Percentiles rank a stretch among this genome's conserved stretches.
Evolutionary conservation across 2,888 invertebrate species (phyloP).

Genomic region (Esperia sulphurella): DNA sequence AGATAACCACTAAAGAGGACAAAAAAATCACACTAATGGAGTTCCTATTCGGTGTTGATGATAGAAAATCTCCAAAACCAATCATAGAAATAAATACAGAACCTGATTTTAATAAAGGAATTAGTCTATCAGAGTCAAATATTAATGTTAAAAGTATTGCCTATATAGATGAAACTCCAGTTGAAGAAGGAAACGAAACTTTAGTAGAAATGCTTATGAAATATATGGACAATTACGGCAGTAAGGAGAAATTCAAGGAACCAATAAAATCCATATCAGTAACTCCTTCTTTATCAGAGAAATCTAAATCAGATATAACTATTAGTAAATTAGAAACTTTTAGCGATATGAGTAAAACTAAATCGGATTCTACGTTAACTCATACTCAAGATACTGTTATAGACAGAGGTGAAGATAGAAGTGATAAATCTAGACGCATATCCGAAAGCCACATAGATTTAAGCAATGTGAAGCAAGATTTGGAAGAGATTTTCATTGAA

Average conservation of each 20-base stretch:
- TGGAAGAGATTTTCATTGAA: slow-evolving; percentile 60
- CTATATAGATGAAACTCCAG: slow-evolving; percentile 71
- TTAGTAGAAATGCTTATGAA: slow-evolving; percentile 69
- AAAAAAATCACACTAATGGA: slow-evolving; percentile 74
- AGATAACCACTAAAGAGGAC: slow-evolving; percentile 39
- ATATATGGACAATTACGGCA: slow-evolving; percentile 66
- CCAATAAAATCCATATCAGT: slow-evolving; percentile 44
- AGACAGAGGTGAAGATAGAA: slow-evolving; percentile 46
- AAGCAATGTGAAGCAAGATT: slow-evolving; percentile 60
- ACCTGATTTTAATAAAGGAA: slow-evolving; percentile 35
- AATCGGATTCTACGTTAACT: slow-evolving; percentile 68
- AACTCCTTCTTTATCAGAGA: slow-evolving; percentile 64
- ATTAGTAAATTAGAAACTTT: slow-evolving; percentile 66
- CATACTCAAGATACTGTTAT: slow-evolving; percentile 70
- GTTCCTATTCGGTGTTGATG: slow-evolving; percentile 65
- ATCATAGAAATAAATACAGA: slow-evolving; percentile 48
- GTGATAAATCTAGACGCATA: slow-evolving; percentile 48
- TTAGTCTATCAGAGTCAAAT: slow-evolving; percentile 57
- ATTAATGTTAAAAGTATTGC: slow-evolving; percentile 57
- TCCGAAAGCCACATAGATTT: slow-evolving; percentile 67
- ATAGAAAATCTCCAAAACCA: slow-evolving; percentile 41
- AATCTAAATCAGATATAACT: slow-evolving; percentile 69
- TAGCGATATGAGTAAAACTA: slow-evolving; percentile 69
- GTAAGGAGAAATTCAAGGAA: slow-evolving; percentile 43
- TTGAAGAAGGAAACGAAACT: slow-evolving; percentile 57